These are phyloP conservation scores for Ochotona princeps DNA, from an alignment of 2,113 vertebrate species.

Conservation along the genomic window DNA sequence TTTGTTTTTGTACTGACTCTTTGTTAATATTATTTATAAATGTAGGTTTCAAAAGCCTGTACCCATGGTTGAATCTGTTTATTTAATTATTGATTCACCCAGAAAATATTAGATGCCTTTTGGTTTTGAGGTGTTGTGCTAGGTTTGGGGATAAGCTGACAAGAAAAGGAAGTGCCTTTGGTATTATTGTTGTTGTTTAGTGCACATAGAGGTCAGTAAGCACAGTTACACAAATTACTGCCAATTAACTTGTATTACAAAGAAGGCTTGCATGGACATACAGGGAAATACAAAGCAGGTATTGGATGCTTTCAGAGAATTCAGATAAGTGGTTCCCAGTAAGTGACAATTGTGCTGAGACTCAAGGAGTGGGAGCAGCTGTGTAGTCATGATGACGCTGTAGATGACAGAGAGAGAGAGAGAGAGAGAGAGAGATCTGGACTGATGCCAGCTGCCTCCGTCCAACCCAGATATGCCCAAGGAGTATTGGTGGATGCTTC, in stretches of 20 bases:
- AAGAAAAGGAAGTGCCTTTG: background rate
- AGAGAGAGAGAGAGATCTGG: background rate
- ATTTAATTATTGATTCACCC: background rate
- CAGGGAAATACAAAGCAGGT: background rate
- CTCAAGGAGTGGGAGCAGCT: background rate
- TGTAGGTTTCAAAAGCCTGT: background rate
- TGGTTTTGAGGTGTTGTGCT: background rate
- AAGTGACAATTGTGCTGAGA: background rate
- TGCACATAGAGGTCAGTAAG: background rate
- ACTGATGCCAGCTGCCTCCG: background rate
- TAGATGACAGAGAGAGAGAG: too few relatives aligned
- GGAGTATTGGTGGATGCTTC: background rate
- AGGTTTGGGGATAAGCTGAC: background rate
- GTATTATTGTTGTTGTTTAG: background rate
- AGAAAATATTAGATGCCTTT: conserved; percentile 9
- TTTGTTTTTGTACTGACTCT: background rate
- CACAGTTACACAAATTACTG: background rate
- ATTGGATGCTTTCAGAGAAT: background rate
- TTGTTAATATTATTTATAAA: conserved; percentile 24
- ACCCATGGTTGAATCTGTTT: background rate
- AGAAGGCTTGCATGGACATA: background rate
- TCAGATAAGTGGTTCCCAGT: background rate
- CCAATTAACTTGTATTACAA: background rate
- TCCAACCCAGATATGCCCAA: background rate
- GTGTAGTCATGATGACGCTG: background rate